phyloP scores from a whole-genome alignment of 1,140 invertebrate species.

The Drosophila yakuba region DNA sequence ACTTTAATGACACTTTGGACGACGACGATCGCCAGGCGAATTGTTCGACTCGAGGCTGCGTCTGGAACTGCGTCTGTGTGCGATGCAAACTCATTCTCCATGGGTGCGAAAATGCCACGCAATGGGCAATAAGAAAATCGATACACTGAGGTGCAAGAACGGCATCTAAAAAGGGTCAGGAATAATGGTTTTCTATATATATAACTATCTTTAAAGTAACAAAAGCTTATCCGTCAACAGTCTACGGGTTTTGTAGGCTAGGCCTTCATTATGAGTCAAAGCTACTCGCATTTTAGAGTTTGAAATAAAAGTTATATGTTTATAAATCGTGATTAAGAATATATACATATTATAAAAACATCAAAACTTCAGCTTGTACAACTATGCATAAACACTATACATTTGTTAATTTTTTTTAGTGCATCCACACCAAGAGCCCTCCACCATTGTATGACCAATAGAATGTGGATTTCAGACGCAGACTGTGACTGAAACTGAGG shows the following conservation, averaged over 20 bases:
- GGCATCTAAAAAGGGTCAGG: no score
- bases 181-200: no score
- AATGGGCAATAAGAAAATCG: constrained; percentile 60
- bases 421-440: constrained; percentile 27
- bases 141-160: constrained; percentile 3
- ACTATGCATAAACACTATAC: not conserved
- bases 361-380: no score
- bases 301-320: no score
- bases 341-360: no score
- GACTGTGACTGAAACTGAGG: constrained; percentile 29
- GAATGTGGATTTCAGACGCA: constrained; percentile 60
- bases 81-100: constrained; percentile 60
- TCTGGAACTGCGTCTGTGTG: constrained; percentile 27
- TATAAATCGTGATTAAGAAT: no score
- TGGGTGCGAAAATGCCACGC: constrained; percentile 82
- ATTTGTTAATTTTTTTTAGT: constrained; percentile 1
- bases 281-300: no score
- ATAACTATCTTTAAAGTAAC: no score
- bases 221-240: no score
- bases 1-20: constrained; percentile 82
- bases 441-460: constrained; percentile 75
- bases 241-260: no score
- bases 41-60: constrained; percentile 68
- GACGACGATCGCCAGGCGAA: constrained; percentile 75
- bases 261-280: no score